Evolutionary conservation across 2,797 vertebrate genomes (phyloP), one percentile per base, ranked within the genome.

Genomic region (Pitangus sulphuratus): DNA sequence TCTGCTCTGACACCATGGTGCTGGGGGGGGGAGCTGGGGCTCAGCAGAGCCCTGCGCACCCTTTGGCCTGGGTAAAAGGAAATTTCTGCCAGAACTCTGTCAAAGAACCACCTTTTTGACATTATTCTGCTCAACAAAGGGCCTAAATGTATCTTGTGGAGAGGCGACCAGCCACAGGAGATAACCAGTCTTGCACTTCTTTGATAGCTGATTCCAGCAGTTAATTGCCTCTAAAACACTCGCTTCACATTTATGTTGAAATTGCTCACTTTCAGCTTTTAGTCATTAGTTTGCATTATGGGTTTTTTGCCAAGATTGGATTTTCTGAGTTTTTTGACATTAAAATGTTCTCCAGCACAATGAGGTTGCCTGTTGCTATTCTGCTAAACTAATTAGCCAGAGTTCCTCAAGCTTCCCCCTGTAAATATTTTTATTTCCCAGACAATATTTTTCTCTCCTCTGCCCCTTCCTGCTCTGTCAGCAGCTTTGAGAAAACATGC

Each of bases 1-100:
- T 33, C 21, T 33, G 51, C 84, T 50, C 24, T 6, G 35, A 5
- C 33, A 47, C 3, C 4, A 3, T 0, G 0, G 30, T 6, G n/a
- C 85, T 33, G 2, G 3, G 1, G 26, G 16, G 40, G 47, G 13
- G 7, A 31, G 15, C 35, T 25, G 54, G 20, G 61, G 28, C 7
- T 13, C 66, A 12, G 7, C 11, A 35, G 24, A 28, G 44, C 40
- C 7, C 39, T 30, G 25, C 31, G 12, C 5, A 11, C 20, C 28
- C 47, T 26, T 6, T 3, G 24, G 8, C 40, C 80, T 6, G 54
- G 26, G 20, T 2, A 3, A 57, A n/a, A 18, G 3, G 39, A 13
- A 37, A 3, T 4, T 20, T 37, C 54, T 45, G 10, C 45, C 45
- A 8, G 2, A 8, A 6, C n/a, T 20, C 4, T 6, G 11, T 0